Evolutionary conservation across 2,888 invertebrate species (phyloP).

Genomic region (Sthenelais limicola): DNA sequence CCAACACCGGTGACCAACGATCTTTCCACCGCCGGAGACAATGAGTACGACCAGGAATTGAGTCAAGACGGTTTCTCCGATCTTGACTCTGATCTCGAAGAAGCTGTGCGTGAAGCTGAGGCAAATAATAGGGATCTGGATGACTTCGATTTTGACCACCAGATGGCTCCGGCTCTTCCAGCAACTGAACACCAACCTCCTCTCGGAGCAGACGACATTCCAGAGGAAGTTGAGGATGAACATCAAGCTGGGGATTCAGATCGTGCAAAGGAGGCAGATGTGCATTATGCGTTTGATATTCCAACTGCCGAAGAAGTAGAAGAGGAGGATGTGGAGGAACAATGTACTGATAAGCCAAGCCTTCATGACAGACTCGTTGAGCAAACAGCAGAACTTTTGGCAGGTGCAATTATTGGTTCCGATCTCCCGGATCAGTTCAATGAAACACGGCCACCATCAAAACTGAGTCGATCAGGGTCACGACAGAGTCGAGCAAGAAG

Average conservation of each 20-base stretch:
- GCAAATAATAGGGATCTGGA: background rate
- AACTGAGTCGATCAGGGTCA: too few species aligned
- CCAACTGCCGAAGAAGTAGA: constrained; percentile 13
- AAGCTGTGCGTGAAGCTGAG: background rate
- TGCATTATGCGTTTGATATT: constrained; percentile 23
- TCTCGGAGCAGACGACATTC: background rate
- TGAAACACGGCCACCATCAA: too few species aligned
- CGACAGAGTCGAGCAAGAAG: too few species aligned
- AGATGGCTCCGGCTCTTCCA: too few species aligned
- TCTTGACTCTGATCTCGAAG: constrained; percentile 2
- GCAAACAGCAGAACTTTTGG: constrained; percentile 23
- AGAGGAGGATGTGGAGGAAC: constrained; percentile 1
- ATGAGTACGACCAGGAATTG: constrained; percentile 1
- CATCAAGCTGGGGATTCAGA: background rate
- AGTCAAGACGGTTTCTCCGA: constrained; percentile 16
- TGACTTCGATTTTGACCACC: background rate
- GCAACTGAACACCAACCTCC: background rate
- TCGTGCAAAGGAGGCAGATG: background rate
- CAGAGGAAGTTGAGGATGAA: background rate
- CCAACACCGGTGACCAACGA: constrained; percentile 24
- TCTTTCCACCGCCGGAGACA: background rate
- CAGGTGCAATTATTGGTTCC: constrained; percentile 18
- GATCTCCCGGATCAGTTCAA: constrained; percentile 9
- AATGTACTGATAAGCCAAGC: background rate
- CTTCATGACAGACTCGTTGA: constrained; percentile 17